Conservation (phyloP, 2,888 invertebrate species). For the Carcina quercana region DNA sequence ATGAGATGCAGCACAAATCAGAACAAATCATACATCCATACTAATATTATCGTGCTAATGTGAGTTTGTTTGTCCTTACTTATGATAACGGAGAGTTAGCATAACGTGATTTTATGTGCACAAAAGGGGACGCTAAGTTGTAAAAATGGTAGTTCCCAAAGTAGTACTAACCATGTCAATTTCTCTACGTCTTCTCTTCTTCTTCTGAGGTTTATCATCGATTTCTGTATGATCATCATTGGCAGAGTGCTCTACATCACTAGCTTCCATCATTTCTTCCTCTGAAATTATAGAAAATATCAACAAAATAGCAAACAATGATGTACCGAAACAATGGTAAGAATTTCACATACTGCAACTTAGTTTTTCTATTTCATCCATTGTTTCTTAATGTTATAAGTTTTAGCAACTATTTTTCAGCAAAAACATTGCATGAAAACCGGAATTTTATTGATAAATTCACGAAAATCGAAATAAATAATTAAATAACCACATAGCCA, state of each 20-base stretch:
- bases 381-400: constrained; percentile 13
- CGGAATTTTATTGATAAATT: constrained; percentile 6
- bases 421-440: neutral
- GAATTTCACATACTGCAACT: constrained; percentile 54
- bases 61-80: too few species aligned
- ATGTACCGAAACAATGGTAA: constrained; percentile 6
- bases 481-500: too few species aligned
- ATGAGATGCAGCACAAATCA: too few species aligned
- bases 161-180: constrained; percentile 49
- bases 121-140: too few species aligned
- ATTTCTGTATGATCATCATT: constrained; percentile 52
- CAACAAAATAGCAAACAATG: neutral
- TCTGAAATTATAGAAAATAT: constrained; percentile 27
- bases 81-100: too few species aligned
- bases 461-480: too few species aligned
- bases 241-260: constrained; percentile 60
- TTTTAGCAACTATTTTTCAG: neutral
- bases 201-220: constrained; percentile 55
- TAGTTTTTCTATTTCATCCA: constrained; percentile 58
- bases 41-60: too few species aligned
- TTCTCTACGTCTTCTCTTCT: constrained; percentile 57
- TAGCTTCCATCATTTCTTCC: constrained; percentile 58
- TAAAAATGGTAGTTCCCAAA: too few species aligned
- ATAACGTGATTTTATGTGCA: too few species aligned
- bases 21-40: too few species aligned